These are phyloP conservation scores for Cephus runcator DNA, from an alignment of 2,888 invertebrate species.

Conservation along the genomic window DNA sequence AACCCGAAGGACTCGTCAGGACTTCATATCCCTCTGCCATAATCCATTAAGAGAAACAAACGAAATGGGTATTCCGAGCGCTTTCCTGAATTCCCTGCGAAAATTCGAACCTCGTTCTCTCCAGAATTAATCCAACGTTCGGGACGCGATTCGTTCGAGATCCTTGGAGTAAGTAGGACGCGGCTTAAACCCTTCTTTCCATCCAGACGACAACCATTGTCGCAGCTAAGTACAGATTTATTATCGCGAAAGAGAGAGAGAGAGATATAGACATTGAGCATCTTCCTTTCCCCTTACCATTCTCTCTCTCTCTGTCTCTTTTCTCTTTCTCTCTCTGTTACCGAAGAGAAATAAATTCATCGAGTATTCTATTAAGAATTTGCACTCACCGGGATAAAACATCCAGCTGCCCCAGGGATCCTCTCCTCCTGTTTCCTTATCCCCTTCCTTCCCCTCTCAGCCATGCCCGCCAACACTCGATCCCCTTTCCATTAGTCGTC, in stretches of 20 bases:
- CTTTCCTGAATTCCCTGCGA: not conserved
- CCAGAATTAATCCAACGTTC: constrained; percentile 48
- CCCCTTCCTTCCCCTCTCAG: not conserved
- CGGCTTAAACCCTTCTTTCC: constrained; percentile 58
- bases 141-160: constrained; percentile 50
- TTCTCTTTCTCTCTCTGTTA: constrained; percentile 22
- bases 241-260: constrained; percentile 40
- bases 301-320: constrained; percentile 18
- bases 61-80: not conserved
- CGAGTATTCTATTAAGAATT: constrained; percentile 59
- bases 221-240: constrained; percentile 59
- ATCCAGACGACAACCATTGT: constrained; percentile 46
- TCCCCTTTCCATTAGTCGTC: constrained; percentile 3
- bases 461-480: not conserved
- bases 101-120: constrained; percentile 30
- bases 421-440: constrained; percentile 21
- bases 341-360: constrained; percentile 59
- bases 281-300: constrained; percentile 18
- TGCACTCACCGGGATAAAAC: constrained; percentile 30
- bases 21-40: not conserved
- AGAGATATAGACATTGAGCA: constrained; percentile 14
- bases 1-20: not conserved
- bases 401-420: constrained; percentile 25
- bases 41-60: not conserved
- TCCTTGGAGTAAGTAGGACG: constrained; percentile 50